Base-by-base conservation (phyloP, 92 coral and sea anemone genomes). In the Epizoanthus fatuus region DNA sequence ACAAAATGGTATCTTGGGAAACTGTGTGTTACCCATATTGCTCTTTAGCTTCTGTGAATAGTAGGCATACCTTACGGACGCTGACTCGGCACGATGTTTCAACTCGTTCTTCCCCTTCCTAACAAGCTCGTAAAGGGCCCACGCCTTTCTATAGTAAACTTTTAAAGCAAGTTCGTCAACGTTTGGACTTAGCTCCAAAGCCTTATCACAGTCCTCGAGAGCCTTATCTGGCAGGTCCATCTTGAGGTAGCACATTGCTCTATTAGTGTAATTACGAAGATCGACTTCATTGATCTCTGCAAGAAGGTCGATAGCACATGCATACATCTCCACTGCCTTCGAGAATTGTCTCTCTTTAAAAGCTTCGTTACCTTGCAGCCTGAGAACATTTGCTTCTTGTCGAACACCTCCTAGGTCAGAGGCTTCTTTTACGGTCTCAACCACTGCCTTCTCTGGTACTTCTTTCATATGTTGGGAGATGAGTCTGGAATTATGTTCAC, bases 61-160 rank as follows among this genome's bases (percentile, higher is more conserved):
- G 54, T 92, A 63, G 1, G 69, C 40, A 3, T 93, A 93, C 69
- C 83, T 17, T 16, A 90, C 89, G 70, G 95, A 66, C 22, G 93
- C 85, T 12, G 91, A 91, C 20, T 13, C 47, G 3, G 84, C 52
- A 80, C 86, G 91, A 9, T 80, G 74, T 12, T 44, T 8, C 0
- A 86, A 84, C 14, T 79, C 42, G 5, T 14, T 2, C 5, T 68
- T 35, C 47, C 91, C 87, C 29, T 79, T 60, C 32, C 56, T 40
- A 16, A 90, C 87, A 83, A 92, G 88, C 3, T 80, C 83, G 49
- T 37, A 79, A 45, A 94, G 92, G 42, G 98, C 94, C 98, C 98
- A 94, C 5, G 98, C 96, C 47, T 90, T 94, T 7, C 96, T 89
- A 72, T 69, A 63, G 35, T 39, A 8, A 16, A 84, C 38, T 35